Evolutionary conservation across 2,113 vertebrate genomes (phyloP).

Genomic region (Tragulus kanchil): DNA sequence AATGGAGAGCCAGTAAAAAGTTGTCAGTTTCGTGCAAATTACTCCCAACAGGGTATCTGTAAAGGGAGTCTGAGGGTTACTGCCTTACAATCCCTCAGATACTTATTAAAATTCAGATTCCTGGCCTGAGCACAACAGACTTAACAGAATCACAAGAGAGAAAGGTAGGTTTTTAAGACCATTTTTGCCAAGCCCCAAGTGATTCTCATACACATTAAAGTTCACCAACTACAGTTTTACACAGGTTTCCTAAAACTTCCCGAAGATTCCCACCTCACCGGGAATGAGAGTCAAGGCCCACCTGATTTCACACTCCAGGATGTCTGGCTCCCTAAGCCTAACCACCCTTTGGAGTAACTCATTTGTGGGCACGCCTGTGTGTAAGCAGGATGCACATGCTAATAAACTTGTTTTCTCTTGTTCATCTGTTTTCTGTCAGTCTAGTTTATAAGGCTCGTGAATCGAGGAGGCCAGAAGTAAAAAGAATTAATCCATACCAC

Average conservation of each 20-base stretch:
- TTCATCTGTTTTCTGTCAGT: background rate
- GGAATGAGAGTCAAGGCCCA: no score
- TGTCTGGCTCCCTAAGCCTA: background rate
- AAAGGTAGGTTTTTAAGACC: background rate
- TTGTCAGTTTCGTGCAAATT: background rate
- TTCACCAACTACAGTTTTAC: background rate
- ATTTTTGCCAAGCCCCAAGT: background rate
- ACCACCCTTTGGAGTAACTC: background rate
- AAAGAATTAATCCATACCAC: background rate
- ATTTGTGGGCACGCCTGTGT: background rate
- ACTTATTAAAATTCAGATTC: background rate
- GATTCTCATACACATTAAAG: background rate
- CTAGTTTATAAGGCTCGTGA: background rate
- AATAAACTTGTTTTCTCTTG: background rate
- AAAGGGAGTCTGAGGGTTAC: background rate
- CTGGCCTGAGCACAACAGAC: background rate
- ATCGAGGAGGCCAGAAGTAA: background rate
- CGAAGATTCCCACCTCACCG: background rate
- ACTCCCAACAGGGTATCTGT: background rate
- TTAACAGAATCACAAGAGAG: background rate
- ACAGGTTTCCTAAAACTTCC: slow-evolving; percentile 10
- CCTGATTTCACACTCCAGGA: background rate
- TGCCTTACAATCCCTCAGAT: background rate
- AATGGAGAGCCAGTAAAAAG: background rate
- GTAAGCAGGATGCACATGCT: background rate